phyloP scores from a whole-genome alignment of 1,140 invertebrate genomes.

The Dreissena polymorpha region DNA sequence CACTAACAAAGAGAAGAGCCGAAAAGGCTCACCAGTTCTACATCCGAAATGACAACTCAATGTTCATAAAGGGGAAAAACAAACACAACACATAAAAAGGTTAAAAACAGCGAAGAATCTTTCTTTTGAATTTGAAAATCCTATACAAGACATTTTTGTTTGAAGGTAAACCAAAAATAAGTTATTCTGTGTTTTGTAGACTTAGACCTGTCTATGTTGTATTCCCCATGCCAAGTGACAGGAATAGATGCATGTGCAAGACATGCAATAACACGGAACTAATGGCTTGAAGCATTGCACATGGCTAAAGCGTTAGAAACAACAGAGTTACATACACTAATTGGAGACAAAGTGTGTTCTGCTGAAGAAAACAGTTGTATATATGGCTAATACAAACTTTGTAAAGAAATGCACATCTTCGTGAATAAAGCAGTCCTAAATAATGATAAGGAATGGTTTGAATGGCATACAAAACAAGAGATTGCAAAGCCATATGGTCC shows the following conservation, averaged over 20 bases:
- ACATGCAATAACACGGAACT: constrained; percentile 50
- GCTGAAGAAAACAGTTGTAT: constrained; percentile 41
- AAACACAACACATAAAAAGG: constrained; percentile 49
- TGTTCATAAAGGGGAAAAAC: constrained; percentile 40
- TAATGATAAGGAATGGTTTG: constrained; percentile 10
- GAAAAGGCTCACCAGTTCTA: constrained; percentile 29
- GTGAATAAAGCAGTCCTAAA: constrained; percentile 5
- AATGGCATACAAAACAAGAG: constrained; percentile 43
- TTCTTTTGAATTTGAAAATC: constrained; percentile 26
- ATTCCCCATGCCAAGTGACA: constrained; percentile 35
- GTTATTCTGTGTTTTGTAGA: constrained; percentile 53
- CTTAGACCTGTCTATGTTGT: constrained; percentile 53
- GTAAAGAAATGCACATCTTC: constrained; percentile 17
- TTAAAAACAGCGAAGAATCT: constrained; percentile 48
- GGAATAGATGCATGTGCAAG: constrained; percentile 56
- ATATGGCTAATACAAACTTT: constrained; percentile 48
- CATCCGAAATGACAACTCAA: constrained; percentile 49
- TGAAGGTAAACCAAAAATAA: constrained; percentile 44
- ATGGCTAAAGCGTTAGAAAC: constrained; percentile 14
- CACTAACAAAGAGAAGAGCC: constrained; percentile 9
- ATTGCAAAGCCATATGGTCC: no score
- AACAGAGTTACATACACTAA: constrained; percentile 3
- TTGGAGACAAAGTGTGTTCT: constrained; percentile 21
- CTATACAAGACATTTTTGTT: constrained; percentile 47
- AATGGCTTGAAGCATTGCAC: constrained; percentile 36